Evolutionary conservation across 2,888 invertebrate species (phyloP).

Genomic region (Hyppa rectilinea): DNA sequence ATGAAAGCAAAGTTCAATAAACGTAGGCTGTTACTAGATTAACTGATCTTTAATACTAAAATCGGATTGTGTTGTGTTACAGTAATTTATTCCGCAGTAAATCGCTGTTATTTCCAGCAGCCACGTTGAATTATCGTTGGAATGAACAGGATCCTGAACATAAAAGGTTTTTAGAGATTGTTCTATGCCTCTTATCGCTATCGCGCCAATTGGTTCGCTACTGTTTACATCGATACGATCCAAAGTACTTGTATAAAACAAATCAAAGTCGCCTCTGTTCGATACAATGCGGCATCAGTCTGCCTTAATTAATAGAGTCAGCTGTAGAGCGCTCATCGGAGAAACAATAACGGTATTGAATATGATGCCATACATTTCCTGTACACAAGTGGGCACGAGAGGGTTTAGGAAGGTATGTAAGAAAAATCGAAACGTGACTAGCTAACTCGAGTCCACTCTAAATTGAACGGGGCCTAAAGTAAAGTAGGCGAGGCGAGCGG

Average conservation of each 20-base stretch:
- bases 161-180: constrained; percentile 45
- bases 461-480: constrained; percentile 78
- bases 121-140: constrained; percentile 34
- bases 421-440: constrained; percentile 74
- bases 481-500: constrained; percentile 77
- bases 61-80: constrained; percentile 42
- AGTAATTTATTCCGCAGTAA: constrained; percentile 48
- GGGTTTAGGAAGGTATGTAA: constrained; percentile 37
- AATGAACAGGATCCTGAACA: constrained; percentile 30
- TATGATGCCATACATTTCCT: constrained; percentile 42
- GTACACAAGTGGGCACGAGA: constrained; percentile 27
- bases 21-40: constrained; percentile 41
- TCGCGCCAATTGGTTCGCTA: constrained; percentile 34
- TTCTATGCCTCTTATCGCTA: constrained; percentile 37
- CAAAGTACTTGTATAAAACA: constrained; percentile 32
- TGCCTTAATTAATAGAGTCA: constrained; percentile 53
- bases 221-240: constrained; percentile 41
- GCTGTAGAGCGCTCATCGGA: constrained; percentile 30
- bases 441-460: constrained; percentile 72
- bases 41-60: constrained; percentile 53
- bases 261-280: constrained; percentile 33
- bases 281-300: constrained; percentile 46
- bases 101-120: constrained; percentile 43
- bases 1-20: constrained; percentile 36
- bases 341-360: constrained; percentile 46